Percentiles rank a stretch among this genome's conserved stretches.
Conservation (phyloP, 2,113 vertebrate genomes). For the Panurus biarmicus region DNA sequence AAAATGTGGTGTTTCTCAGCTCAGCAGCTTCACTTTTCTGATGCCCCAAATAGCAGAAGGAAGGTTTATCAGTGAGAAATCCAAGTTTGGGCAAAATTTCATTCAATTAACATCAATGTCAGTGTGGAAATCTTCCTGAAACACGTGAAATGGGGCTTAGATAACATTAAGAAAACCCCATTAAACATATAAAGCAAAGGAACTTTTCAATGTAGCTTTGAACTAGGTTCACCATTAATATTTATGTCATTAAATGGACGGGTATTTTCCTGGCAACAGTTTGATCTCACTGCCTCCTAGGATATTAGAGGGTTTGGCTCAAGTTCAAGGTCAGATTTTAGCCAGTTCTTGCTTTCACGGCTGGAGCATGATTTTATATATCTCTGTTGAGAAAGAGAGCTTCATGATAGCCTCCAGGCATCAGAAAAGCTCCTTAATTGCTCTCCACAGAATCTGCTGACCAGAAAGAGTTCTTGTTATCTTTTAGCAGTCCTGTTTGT, state of each 20-base stretch:
- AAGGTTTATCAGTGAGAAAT: background rate
- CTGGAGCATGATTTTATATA: background rate
- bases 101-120: background rate
- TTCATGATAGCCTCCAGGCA: background rate
- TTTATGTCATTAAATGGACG: background rate
- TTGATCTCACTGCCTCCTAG: background rate
- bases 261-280: background rate
- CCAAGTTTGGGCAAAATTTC: background rate
- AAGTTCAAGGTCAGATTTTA: background rate
- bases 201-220: background rate
- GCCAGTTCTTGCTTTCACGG: background rate
- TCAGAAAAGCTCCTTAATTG: conserved; percentile 27
- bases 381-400: background rate
- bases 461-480: conserved; percentile 27
- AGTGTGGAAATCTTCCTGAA: background rate
- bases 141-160: background rate
- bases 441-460: conserved; percentile 16
- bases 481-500: conserved; percentile 8
- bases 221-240: background rate
- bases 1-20: background rate
- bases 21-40: background rate
- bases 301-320: background rate
- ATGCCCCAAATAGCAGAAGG: background rate
- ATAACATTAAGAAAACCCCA: background rate
- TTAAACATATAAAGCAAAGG: background rate